Conservation (phyloP, 2,113 vertebrate species). For the Penelope pileata region DNA sequence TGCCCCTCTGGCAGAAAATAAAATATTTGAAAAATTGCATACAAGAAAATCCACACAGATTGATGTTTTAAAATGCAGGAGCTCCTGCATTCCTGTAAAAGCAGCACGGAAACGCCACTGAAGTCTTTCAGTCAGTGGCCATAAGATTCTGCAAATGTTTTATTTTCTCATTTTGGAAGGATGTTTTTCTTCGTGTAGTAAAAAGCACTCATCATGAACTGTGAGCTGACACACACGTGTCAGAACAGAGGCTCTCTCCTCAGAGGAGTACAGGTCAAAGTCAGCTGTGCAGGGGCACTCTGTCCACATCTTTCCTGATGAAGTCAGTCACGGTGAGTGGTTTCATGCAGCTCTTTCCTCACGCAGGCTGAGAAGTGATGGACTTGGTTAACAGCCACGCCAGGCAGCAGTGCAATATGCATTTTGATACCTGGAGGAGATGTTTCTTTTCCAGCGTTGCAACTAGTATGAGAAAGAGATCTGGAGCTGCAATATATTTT, state of each 20-base stretch:
- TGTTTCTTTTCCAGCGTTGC: not conserved
- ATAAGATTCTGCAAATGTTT: not conserved
- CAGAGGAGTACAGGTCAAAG: not conserved
- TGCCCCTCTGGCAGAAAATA: not conserved
- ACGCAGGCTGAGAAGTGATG: not conserved
- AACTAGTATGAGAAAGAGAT: not conserved
- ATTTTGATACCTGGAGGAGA: not conserved
- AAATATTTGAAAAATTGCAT: not conserved
- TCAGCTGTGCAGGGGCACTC: not conserved
- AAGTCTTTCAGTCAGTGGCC: not conserved
- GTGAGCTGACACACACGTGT: not conserved
- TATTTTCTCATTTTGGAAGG: not conserved
- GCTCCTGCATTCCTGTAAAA: not conserved
- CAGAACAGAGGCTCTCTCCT: not conserved
- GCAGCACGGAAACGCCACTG: not conserved
- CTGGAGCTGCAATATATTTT: not conserved
- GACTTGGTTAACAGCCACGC: not conserved
- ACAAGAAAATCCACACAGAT: not conserved
- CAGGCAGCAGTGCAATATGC: not conserved
- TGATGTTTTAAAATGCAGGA: not conserved
- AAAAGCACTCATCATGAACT: not conserved
- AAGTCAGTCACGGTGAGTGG: not conserved
- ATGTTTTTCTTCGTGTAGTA: not conserved
- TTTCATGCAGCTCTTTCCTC: not conserved
- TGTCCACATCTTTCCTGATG: not conserved